Base-by-base conservation (phyloP, 2,113 vertebrate species). In the Maccullochella peelii region DNA sequence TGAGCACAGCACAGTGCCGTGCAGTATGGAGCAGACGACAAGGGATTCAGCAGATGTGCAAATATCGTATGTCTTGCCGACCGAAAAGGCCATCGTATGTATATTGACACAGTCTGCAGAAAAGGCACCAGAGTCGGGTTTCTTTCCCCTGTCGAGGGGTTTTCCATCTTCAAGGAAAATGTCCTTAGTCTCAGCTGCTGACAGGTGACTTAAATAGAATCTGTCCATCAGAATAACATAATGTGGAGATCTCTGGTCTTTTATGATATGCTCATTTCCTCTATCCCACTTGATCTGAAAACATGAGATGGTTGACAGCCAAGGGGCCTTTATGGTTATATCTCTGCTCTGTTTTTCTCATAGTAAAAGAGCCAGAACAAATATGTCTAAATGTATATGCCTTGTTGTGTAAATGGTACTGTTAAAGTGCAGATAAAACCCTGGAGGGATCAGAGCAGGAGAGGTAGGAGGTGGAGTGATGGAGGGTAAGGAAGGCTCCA, bases 31-130 rank as follows among this genome's bases (percentile, higher is more conserved):
- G 77, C 58, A 33, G 36, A 83, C 73, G 84, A 86, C 85, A 93
- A 95, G 93, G 88, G 91, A 87, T 95, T 92, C 85, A 95, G 86
- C 93, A 94, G 94, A 95, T 94, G 95, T 94, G 89, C 88, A 77
- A 79, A 89, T 92, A 95, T 95, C 91, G 14, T 79, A 80, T 95
- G 91, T 94, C 93, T 83, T 89, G 55, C 79, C 84, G 85, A 88
- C 91, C 93, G 88, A 88, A 92, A 92, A 91, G 88, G 85, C 81
- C 83, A 89, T 93, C 77, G 57, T 81, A 7, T 89, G 91, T 89
- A 80, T 93, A 89, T 91, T 93, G 90, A 92, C 91, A 91, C 88
- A 92, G 94, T 88, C 86, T 88, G 89, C 86, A 69, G 86, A 89
- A 90, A 91, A 79, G 89, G 87, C 86, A 82, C 80, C 82, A 42